Base-by-base conservation (phyloP, 2,113 vertebrate species). In the Daubentonia madagascariensis region DNA sequence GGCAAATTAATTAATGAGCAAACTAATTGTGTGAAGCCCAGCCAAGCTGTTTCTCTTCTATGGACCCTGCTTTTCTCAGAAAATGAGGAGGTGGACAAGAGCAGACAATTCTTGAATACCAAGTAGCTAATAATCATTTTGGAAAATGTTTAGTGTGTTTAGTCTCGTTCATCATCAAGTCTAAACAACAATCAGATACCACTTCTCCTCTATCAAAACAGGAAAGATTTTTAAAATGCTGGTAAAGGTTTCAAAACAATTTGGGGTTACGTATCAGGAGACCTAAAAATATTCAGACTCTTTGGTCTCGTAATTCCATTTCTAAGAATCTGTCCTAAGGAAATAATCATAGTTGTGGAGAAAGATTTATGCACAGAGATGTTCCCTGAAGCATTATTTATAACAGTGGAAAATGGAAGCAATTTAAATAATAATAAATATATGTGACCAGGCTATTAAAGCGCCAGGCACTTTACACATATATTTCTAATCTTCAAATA, bases 351-450 rank as follows among this genome's bases (percentile, higher is more conserved):
- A 86, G 92, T 80, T 35, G 52, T 94, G 61, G 57, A 93, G 94
- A 91, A 94, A 97, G 96, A 98, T 98, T 97, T 97, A 97, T 95
- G 70, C 89, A 79, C 48, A 52, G 94, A 95, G 90, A 97, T 96
- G 92, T 70, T 96, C 92, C 97, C 96, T 8, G 16, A 96, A 96
- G 96, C 92, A 94, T 96, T 98, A 97, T 97, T 98, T 98, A 96
- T 96, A 95, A 92, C 89, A 85, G 86, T 30, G 75, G 96, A 54
- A 96, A 97, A 98, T 85, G 70, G 92, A 97, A 95, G 87, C 85
- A 88, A 96, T 96, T 96, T 96, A 91, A 98, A 97, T 96, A 97
- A 96, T 97, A 97, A 97, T 96, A 97, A 96, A 96, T 96, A 92
- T 81, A 72, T 96, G 94, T 91, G 86, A 43, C 79, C 59, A 50